Conservation (phyloP, 2,113 vertebrate species). For the Pangasianodon gigas region DNA sequence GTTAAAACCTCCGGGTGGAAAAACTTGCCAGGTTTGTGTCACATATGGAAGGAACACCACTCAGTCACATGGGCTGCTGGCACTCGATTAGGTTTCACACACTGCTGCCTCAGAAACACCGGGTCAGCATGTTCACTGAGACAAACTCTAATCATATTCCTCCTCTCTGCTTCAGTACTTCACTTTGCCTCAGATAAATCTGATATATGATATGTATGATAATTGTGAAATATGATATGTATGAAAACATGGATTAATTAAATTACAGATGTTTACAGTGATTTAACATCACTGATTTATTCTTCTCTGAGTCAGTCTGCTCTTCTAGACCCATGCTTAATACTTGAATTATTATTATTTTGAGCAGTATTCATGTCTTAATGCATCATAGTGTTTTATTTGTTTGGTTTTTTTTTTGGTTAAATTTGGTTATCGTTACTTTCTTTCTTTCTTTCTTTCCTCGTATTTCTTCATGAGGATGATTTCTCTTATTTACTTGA, state of each 20-base stretch:
- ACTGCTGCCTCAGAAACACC: neutral
- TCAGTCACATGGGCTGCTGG: neutral
- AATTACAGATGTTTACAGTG: neutral
- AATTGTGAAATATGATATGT: too few species aligned
- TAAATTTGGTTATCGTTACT: neutral
- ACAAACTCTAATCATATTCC: neutral
- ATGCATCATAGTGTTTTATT: neutral
- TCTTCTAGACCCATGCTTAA: neutral
- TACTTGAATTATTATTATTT: neutral
- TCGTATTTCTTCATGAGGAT: neutral
- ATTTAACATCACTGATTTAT: neutral
- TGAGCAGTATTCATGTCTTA: neutral
- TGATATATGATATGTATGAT: neutral
- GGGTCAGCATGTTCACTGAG: slow-evolving; percentile 19
- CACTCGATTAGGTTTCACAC: neutral
- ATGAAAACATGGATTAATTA: neutral
- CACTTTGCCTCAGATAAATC: neutral
- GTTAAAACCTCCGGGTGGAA: neutral
- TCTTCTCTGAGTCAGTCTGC: neutral
- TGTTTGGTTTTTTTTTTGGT: too few species aligned
- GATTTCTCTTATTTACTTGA: neutral
- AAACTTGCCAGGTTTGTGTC: neutral
- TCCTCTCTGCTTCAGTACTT: neutral
- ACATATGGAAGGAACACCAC: neutral
- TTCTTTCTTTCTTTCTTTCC: neutral